These are phyloP conservation scores for Cephalopterus ornatus DNA, from an alignment of 2,113 vertebrate genomes.

Conservation along the genomic window DNA sequence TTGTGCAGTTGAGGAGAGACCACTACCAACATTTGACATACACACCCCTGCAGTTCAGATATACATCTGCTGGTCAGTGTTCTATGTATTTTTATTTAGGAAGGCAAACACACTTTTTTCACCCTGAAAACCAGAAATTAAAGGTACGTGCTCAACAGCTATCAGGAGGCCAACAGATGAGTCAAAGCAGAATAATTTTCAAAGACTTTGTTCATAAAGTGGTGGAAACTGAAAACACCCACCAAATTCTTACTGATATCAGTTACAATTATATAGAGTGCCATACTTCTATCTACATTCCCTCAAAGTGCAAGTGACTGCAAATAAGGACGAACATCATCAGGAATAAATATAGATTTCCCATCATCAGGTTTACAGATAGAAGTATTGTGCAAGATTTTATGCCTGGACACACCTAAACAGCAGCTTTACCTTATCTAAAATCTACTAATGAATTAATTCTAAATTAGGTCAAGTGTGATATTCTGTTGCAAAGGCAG, in stretches of 20 bases:
- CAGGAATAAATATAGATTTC: background rate
- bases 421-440: background rate
- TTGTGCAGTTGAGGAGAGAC: background rate
- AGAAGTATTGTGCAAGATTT: background rate
- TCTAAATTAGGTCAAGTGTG: background rate
- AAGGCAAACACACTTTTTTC: background rate
- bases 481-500: background rate
- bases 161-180: background rate
- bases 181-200: background rate
- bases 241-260: background rate
- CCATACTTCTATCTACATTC: background rate
- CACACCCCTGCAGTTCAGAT: background rate
- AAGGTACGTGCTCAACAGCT: background rate
- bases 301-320: background rate
- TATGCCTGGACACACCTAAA: background rate
- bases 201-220: background rate
- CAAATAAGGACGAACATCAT: background rate
- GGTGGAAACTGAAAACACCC: background rate
- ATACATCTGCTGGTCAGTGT: rapidly evolving
- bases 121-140: background rate
- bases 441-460: background rate
- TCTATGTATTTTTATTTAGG: background rate
- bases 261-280: background rate
- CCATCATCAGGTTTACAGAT: background rate
- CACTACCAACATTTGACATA: background rate